Percentiles rank a stretch among this genome's conserved stretches.
These are phyloP conservation scores for Caloenas nicobarica DNA, from an alignment of 2,113 vertebrate species.

Conservation along the genomic window DNA sequence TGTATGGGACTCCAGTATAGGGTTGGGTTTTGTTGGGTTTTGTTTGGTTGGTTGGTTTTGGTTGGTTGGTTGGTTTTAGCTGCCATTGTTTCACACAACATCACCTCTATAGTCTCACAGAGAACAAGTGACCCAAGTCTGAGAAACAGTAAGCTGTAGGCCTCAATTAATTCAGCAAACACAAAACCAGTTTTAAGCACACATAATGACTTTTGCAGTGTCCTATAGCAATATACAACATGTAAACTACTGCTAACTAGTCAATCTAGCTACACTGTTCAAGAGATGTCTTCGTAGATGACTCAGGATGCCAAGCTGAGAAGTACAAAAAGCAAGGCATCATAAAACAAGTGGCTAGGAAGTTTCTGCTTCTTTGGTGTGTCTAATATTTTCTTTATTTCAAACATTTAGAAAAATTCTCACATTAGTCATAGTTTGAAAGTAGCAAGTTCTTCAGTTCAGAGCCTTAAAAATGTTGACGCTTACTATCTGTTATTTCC, in stretches of 20 bases:
- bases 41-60: background rate
- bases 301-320: background rate
- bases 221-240: background rate
- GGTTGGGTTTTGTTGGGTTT: accelerated
- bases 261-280: background rate
- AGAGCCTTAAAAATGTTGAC: background rate
- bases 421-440: background rate
- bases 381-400: background rate
- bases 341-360: background rate
- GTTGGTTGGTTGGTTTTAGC: too few species aligned
- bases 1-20: background rate
- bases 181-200: background rate
- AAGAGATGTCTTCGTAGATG: background rate
- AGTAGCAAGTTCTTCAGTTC: background rate
- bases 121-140: background rate
- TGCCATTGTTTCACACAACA: background rate
- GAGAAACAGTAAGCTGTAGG: background rate
- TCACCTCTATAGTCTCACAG: background rate
- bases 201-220: background rate
- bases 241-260: background rate
- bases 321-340: background rate
- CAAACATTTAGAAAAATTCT: background rate
- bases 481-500: background rate
- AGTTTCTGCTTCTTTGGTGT: background rate
- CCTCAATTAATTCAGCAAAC: background rate